Evolutionary conservation across 2,797 vertebrate genomes (phyloP), one percentile per base, ranked within the genome.

Genomic region (Cyclura pinguis): DNA sequence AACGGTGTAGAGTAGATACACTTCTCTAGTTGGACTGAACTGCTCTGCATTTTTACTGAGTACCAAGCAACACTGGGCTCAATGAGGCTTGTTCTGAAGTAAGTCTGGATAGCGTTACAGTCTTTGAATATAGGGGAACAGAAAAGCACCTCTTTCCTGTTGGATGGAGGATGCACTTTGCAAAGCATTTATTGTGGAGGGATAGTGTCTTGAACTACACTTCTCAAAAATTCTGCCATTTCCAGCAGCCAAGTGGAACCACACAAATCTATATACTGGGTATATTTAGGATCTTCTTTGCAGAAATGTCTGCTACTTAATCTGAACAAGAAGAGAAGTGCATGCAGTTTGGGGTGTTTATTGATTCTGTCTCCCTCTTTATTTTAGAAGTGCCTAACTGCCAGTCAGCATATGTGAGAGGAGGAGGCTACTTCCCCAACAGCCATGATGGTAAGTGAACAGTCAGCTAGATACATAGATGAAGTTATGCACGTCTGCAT

Each of bases 341-440:
- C 52, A 57, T 85, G 64, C 13, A 1, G 32, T 84, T 62, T 72
- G 5, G 47, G 47, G 5, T 80, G 80, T n/a, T 47, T 55, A 55
- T 9, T 80, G 50, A 81, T 0, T 1, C 4, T 0, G 0, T 73
- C 20, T 77, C 92, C 57, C 0, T 95, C 93, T 97, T 57, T 95
- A 84, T 97, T 95, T 47, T 98, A 99, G 99, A 99, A 99, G 98
- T 99, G 98, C 99, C 99, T 97, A 99, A 98, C 96, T 99, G 99
- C 96, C 98, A 99, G 97, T 98, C 98, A 77, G 98, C 98, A 0
- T 99, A 98, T 91, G 97, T 98, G 95, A 98, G 98, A 96, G 97
- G 97, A 72, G 98, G 98, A 29, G 97, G 96, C 13, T 98, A 98
- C 97, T 99, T 98, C 97, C 98, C 98, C 93, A 98, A 97, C 93